phyloP scores from a whole-genome alignment of 2,888 invertebrate species.

The Agrilus cyanescens region DNA sequence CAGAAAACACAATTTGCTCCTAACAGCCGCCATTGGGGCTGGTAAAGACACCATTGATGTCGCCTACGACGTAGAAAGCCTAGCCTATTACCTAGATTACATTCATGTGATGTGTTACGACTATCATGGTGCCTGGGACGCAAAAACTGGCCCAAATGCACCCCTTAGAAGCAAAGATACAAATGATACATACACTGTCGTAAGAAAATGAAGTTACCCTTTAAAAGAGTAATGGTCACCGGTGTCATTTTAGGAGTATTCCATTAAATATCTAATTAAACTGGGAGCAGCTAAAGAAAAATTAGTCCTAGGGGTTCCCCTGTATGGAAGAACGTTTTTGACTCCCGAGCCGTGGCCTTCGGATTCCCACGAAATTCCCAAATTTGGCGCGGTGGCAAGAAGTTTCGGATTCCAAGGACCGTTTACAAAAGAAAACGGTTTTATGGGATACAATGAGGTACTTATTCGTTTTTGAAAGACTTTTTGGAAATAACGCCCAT shows the following conservation, averaged over 20 bases:
- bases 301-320: slow-evolving; percentile 68
- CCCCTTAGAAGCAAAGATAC: slow-evolving; percentile 52
- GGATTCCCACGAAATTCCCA: slow-evolving; percentile 28
- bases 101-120: slow-evolving; percentile 85
- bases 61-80: slow-evolving; percentile 62
- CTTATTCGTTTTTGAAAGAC: slow-evolving; percentile 11
- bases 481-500: not conserved
- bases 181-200: slow-evolving; percentile 54
- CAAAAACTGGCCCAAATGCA: slow-evolving; percentile 62
- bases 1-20: slow-evolving; percentile 49
- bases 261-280: slow-evolving; percentile 60
- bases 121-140: slow-evolving; percentile 78
- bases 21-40: slow-evolving; percentile 76
- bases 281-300: slow-evolving; percentile 66
- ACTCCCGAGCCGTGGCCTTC: slow-evolving; percentile 28
- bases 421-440: slow-evolving; percentile 66
- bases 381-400: slow-evolving; percentile 43
- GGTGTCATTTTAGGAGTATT: slow-evolving; percentile 47
- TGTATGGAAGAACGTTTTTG: slow-evolving; percentile 73
- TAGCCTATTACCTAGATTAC: slow-evolving; percentile 56
- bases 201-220: slow-evolving; percentile 34
- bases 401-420: slow-evolving; percentile 63
- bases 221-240: not conserved
- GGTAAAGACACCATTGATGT: slow-evolving; percentile 61
- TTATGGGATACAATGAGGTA: slow-evolving; percentile 83